Base-by-base conservation (phyloP, 2,888 invertebrate species). In the Trissonchulus latispiculum region DNA sequence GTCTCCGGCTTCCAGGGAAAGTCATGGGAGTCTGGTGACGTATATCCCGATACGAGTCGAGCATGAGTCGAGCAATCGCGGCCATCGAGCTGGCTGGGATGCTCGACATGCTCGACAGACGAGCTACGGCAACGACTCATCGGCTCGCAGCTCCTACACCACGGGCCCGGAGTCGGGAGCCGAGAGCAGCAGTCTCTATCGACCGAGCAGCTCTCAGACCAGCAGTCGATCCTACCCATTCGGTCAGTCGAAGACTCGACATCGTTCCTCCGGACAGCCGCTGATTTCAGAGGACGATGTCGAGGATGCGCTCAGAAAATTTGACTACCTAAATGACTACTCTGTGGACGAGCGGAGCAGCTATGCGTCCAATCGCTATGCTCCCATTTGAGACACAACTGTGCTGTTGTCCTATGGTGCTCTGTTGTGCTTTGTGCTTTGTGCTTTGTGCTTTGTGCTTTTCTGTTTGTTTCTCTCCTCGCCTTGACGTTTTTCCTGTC, bases 321-420 rank as follows among this genome's bases (percentile, higher is more conserved):
- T 68, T 33, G 69, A 68, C 36, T 68, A 68, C n/a, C 36, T 68
- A 3, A 68, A 68, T 36, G 69, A 68, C 36, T 68, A 68, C 36
- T 68, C 69, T 28, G 69, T 68, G n/a, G 69, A 68, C 36, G 69
- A 68, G 36, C 69, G 69, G 3, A 68, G 69, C 36, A 68, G 69
- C 36, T 68, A 68, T 68, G 36, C 69, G 2, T 68, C 69, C 2
- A 36, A 36, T 15, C 69, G 69, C 3, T 48, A 48, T 48, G 48
- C 8, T 15, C 48, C 48, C n/a, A n/a, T n/a, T n/a, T n/a, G n/a
- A n/a, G n/a, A n/a, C n/a, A n/a, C n/a, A n/a, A n/a, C n/a, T n/a
- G n/a, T n/a, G n/a, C n/a, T n/a, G n/a, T n/a, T n/a, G n/a, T n/a
- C n/a, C n/a, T n/a, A n/a, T n/a, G n/a, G n/a, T n/a, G n/a, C n/a